phyloP scores from a whole-genome alignment of 2,797 vertebrate species.

The Megalops cyprinoides region DNA sequence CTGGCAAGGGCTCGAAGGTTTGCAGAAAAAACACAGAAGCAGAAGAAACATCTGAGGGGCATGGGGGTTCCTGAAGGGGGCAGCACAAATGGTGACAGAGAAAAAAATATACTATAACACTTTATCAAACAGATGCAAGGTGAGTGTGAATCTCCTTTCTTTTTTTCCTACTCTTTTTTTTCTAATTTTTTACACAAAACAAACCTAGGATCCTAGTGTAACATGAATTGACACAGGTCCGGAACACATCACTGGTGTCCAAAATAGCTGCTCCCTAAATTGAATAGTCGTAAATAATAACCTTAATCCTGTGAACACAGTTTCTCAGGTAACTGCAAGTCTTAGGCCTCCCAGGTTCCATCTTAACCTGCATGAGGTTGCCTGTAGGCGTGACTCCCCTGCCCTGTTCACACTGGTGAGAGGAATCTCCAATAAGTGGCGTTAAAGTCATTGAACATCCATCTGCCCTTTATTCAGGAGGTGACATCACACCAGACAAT shows the following conservation, averaged over 20 bases:
- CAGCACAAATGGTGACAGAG: slow-evolving; percentile 73
- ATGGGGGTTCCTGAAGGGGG: slow-evolving; percentile 63
- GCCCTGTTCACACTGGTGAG: background rate
- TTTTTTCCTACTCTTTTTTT: slow-evolving; percentile 43
- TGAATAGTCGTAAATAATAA: slow-evolving; percentile 48
- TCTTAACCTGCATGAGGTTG: slow-evolving; percentile 33
- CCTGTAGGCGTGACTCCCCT: background rate
- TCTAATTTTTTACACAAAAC: slow-evolving; percentile 64
- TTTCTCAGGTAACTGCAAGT: slow-evolving; percentile 44
- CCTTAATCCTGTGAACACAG: slow-evolving; percentile 43
- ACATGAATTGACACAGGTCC: slow-evolving; percentile 55
- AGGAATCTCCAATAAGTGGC: background rate
- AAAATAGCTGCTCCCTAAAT: slow-evolving; percentile 60
- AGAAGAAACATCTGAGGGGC: slow-evolving; percentile 72
- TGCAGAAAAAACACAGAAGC: slow-evolving; percentile 81
- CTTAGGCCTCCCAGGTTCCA: slow-evolving; percentile 37
- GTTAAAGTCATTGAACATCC: background rate
- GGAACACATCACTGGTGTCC: slow-evolving; percentile 59
- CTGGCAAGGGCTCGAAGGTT: slow-evolving; percentile 66
- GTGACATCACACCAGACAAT: slow-evolving; percentile 9
- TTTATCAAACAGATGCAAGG: slow-evolving; percentile 65
- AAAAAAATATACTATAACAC: slow-evolving; percentile 65
- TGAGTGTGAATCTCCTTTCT: slow-evolving; percentile 49
- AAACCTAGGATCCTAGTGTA: slow-evolving; percentile 57
- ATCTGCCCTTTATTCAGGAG: slow-evolving; percentile 6